phyloP scores from a whole-genome alignment of 2,113 vertebrate species.

The human (Homo sapiens) region DNA sequence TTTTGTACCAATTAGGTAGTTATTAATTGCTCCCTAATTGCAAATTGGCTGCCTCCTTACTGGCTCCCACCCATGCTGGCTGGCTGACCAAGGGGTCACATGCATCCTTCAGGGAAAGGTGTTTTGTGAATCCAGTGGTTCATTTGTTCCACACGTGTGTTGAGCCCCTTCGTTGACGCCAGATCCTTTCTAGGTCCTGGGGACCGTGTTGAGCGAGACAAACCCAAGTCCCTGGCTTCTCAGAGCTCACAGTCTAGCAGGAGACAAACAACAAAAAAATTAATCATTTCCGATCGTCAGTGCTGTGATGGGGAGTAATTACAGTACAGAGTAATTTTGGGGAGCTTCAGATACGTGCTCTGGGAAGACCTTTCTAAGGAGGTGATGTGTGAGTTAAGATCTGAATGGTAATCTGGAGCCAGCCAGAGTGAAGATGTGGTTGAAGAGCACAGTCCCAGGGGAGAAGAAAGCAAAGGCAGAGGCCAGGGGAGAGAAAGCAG shows the following conservation, averaged over 20 bases:
- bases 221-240: neutral
- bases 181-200: neutral
- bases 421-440: neutral
- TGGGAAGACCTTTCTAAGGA: neutral
- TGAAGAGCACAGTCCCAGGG: neutral
- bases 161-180: neutral
- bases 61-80: neutral
- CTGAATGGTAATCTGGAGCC: neutral
- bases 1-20: slow-evolving; percentile 38
- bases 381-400: neutral
- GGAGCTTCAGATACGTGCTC: neutral
- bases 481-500: neutral
- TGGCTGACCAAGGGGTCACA: neutral
- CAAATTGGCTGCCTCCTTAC: neutral
- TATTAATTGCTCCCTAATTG: slow-evolving; percentile 57
- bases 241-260: neutral
- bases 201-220: neutral
- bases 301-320: neutral
- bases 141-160: neutral
- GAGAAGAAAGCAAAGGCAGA: neutral
- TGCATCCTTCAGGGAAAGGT: neutral
- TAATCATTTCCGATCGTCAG: neutral
- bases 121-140: neutral
- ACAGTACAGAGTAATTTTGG: neutral
- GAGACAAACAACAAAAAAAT: neutral